These are phyloP conservation scores for Osmoderma eremita DNA, from an alignment of 2,888 invertebrate species.

Conservation along the genomic window DNA sequence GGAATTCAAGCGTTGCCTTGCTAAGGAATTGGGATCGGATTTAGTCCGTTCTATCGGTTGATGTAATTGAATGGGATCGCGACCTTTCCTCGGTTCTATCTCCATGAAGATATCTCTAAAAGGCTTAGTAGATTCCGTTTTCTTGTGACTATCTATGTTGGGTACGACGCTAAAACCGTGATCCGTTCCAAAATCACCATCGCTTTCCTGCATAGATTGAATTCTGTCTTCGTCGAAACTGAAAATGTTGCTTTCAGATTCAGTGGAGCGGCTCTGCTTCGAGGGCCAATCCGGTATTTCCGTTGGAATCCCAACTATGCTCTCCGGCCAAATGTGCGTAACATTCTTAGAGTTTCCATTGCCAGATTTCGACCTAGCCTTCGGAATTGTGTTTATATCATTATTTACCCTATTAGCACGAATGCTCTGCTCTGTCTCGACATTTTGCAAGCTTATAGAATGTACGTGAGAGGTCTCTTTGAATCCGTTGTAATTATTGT, in stretches of 20 bases:
- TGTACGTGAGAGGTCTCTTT: constrained; percentile 72
- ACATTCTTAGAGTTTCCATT: constrained; percentile 50
- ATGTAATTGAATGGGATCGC: constrained; percentile 66
- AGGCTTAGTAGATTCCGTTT: constrained; percentile 50
- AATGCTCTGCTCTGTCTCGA: constrained; percentile 73
- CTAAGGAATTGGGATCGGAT: constrained; percentile 84
- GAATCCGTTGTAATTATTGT: constrained; percentile 48
- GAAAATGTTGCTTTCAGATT: constrained; percentile 77
- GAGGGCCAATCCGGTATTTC: constrained; percentile 57
- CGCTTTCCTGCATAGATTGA: constrained; percentile 73
- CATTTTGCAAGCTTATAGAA: constrained; percentile 76
- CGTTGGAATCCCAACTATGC: constrained; percentile 66
- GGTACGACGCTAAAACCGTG: constrained; percentile 59
- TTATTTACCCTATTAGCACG: constrained; percentile 66
- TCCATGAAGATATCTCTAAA: constrained; percentile 65
- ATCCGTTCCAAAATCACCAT: constrained; percentile 48
- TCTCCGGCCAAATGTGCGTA: constrained; percentile 69
- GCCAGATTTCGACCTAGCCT: constrained; percentile 53
- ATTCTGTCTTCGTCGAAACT: constrained; percentile 82
- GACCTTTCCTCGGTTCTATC: constrained; percentile 74
- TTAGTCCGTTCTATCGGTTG: constrained; percentile 85
- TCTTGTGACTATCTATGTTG: constrained; percentile 53
- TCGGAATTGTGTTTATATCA: constrained; percentile 66
- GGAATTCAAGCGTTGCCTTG: constrained; percentile 77
- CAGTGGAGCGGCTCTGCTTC: constrained; percentile 66